Conservation (phyloP, 1,140 invertebrate genomes). For the Orchesella cincta region DNA sequence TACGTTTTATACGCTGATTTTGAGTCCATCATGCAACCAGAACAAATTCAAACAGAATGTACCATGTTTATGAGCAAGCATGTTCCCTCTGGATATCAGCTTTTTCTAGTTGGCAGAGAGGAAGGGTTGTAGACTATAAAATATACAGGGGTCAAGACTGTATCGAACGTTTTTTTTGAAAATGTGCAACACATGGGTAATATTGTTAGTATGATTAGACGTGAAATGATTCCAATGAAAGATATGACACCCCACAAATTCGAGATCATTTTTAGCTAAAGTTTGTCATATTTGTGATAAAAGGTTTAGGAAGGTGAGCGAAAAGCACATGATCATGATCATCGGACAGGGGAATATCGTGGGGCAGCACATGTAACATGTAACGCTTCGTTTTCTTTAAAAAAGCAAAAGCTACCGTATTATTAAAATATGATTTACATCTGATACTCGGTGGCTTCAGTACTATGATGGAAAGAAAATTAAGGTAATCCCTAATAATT, state of each 20-base stretch:
- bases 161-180: not conserved
- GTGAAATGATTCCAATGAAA: not conserved
- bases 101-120: not conserved
- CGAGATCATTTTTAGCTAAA: not conserved
- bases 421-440: slow-evolving; percentile 31
- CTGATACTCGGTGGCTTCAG: not conserved
- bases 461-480: not conserved
- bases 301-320: not conserved
- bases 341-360: not conserved
- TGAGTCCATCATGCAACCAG: not conserved
- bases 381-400: slow-evolving; percentile 8
- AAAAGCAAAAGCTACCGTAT: not conserved
- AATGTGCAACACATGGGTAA: not conserved
- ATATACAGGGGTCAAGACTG: not conserved
- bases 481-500: not conserved
- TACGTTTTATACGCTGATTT: slow-evolving; percentile 35
- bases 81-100: not conserved
- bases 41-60: not conserved
- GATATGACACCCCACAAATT: not conserved
- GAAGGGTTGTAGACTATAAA: not conserved
- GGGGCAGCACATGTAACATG: not conserved
- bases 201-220: not conserved
- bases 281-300: not conserved
- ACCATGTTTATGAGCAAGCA: not conserved
- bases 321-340: slow-evolving; percentile 23